phyloP scores from a whole-genome alignment of 2,797 vertebrate genomes.

The Spheniscus humboldti region DNA sequence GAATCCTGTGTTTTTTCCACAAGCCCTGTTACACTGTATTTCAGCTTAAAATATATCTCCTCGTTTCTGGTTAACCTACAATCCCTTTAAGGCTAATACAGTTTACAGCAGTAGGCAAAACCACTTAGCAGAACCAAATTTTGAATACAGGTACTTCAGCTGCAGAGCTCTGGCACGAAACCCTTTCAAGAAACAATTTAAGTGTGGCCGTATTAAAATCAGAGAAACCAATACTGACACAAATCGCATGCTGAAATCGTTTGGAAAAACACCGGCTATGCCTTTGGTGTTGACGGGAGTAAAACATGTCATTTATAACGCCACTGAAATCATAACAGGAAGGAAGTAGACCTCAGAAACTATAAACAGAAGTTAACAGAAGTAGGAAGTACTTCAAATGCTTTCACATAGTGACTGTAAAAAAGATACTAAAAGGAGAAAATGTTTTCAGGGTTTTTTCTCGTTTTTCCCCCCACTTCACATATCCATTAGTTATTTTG shows the following conservation, averaged over 20 bases:
- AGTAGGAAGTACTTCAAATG: conserved; percentile 66
- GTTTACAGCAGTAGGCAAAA: background rate
- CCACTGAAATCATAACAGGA: conserved; percentile 62
- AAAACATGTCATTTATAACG: conserved; percentile 42
- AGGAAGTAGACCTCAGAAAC: conserved; percentile 66
- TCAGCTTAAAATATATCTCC: conserved; percentile 16
- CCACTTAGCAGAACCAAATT: background rate
- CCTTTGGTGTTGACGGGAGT: background rate
- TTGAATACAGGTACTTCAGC: background rate
- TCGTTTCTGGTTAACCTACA: conserved; percentile 8
- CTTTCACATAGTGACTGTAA: background rate
- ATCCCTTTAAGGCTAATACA: background rate
- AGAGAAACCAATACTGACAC: background rate
- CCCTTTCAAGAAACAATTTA: background rate
- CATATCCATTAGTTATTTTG: conserved; percentile 14
- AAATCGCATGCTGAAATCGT: background rate
- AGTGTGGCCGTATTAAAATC: background rate
- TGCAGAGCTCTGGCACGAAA: background rate
- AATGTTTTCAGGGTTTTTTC: conserved; percentile 33
- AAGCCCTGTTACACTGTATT: background rate
- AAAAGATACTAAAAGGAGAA: conserved; percentile 24
- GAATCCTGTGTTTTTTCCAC: conserved; percentile 43
- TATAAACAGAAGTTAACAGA: conserved; percentile 49
- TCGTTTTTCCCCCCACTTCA: background rate
- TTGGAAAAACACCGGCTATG: background rate